phyloP scores from a whole-genome alignment of 2,888 invertebrate genomes.

The Caenorhabditis angaria region DNA sequence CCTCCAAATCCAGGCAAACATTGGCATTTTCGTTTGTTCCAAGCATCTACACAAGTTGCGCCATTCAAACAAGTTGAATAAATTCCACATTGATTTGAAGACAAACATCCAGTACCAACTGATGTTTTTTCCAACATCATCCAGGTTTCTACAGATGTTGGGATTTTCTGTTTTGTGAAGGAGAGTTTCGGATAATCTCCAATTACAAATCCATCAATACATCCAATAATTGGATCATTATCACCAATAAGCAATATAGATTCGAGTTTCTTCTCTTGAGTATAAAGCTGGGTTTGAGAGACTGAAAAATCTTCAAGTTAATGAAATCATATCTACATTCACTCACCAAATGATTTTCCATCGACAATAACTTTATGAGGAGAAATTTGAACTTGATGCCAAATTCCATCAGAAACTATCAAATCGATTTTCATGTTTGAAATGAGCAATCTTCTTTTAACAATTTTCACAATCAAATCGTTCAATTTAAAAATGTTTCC shows the following conservation, averaged over 20 bases:
- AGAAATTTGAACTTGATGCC: conserved; percentile 45
- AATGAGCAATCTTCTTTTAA: conserved; percentile 39
- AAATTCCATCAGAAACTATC: conserved; percentile 49
- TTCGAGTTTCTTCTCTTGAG: conserved; percentile 11
- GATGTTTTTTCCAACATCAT: conserved; percentile 20
- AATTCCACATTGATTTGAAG: conserved; percentile 51
- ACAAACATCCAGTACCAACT: conserved; percentile 46
- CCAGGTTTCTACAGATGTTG: conserved; percentile 27
- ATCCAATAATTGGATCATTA: conserved; percentile 26
- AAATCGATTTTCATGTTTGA: conserved; percentile 29
- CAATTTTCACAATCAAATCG: conserved; percentile 15
- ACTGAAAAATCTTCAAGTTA: conserved; percentile 21
- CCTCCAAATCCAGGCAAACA: conserved; percentile 60
- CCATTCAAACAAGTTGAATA: conserved; percentile 53
- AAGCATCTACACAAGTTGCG: conserved; percentile 46
- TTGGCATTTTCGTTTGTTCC: conserved; percentile 49
- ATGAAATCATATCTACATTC: neutral
- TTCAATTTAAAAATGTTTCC: conserved; percentile 50
- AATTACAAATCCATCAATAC: conserved; percentile 41
- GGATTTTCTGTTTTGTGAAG: conserved; percentile 40
- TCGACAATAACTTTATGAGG: conserved; percentile 49
- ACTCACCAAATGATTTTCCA: conserved; percentile 42
- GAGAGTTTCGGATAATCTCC: conserved; percentile 43
- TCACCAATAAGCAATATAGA: conserved; percentile 30
- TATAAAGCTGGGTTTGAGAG: conserved; percentile 26